These are phyloP conservation scores for Takifugu ocellatus DNA, from an alignment of 2,797 vertebrate species.

Conservation along the genomic window DNA sequence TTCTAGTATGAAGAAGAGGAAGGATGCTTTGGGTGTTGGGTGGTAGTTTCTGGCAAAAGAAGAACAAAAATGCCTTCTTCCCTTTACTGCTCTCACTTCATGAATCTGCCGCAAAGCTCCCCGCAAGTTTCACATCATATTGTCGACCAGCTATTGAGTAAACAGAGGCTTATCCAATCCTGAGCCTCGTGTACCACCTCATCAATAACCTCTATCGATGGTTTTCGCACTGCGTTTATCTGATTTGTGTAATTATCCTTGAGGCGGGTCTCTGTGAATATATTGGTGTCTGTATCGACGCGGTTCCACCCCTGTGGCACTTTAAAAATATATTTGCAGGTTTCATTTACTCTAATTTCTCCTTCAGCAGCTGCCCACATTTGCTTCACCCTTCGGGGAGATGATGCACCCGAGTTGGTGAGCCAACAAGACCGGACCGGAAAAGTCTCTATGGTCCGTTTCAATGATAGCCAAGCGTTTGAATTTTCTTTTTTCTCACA, in stretches of 20 bases:
- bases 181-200: constrained; percentile 76
- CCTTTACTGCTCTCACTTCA: constrained; percentile 14
- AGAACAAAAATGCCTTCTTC: constrained; percentile 24
- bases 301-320: constrained; percentile 28
- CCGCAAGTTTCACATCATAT: constrained; percentile 57
- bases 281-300: constrained; percentile 40
- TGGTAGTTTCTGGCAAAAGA: constrained; percentile 24
- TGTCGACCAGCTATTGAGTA: constrained; percentile 55
- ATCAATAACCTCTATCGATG: constrained; percentile 82
- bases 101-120: constrained; percentile 23
- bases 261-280: constrained; percentile 66
- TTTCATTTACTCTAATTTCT: background rate
- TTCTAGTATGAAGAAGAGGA: constrained; percentile 43
- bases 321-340: constrained; percentile 7
- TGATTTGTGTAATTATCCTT: constrained; percentile 79
- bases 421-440: no score
- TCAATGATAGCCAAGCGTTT: background rate
- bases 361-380: background rate
- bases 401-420: no score
- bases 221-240: constrained; percentile 68
- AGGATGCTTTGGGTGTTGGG: constrained; percentile 35
- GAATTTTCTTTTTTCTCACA: constrained; percentile 5
- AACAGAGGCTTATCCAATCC: constrained; percentile 64
- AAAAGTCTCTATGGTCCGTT: background rate
- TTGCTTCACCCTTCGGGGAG: no score